Percentiles rank a stretch among this genome's conserved stretches.
Evolutionary conservation across 1,140 invertebrate genomes (phyloP).

Genomic region (Tribolium castaneum): DNA sequence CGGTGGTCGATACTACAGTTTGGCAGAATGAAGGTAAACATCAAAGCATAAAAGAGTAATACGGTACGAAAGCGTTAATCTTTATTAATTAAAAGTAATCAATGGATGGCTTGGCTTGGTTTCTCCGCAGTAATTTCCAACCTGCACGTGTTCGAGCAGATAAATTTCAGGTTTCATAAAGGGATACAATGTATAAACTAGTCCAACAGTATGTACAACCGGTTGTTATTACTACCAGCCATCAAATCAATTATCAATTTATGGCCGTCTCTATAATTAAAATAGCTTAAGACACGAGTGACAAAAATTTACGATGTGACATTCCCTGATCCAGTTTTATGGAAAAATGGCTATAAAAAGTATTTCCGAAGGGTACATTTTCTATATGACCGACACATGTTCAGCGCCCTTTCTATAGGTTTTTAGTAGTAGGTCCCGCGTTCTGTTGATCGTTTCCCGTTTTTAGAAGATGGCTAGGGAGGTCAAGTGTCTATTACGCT

Average conservation of each 20-base stretch:
- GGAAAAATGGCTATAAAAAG: conserved; percentile 16
- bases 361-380: conserved; percentile 7
- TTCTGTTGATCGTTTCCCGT: conserved; percentile 28
- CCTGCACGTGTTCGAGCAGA: conserved; percentile 17
- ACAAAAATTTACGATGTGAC: conserved; percentile 1
- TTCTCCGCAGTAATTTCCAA: conserved; percentile 24
- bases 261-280: not conserved
- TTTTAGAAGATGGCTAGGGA: conserved; percentile 7
- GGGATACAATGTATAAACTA: conserved; percentile 1
- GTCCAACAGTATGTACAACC: not conserved
- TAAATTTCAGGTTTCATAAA: conserved; percentile 19
- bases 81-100: conserved; percentile 34
- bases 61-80: conserved; percentile 16
- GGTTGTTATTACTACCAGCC: not conserved
- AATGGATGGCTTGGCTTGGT: conserved; percentile 25
- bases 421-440: conserved; percentile 20
- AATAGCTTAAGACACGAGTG: not conserved
- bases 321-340: not conserved
- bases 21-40: conserved; percentile 9
- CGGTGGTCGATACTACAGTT: not conserved
- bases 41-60: not conserved
- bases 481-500: conserved; percentile 28
- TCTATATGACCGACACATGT: conserved; percentile 16
- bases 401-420: conserved; percentile 4
- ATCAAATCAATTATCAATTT: conserved; percentile 20